Base-by-base conservation (phyloP, 2,113 vertebrate species). In the Myodes glareolus region DNA sequence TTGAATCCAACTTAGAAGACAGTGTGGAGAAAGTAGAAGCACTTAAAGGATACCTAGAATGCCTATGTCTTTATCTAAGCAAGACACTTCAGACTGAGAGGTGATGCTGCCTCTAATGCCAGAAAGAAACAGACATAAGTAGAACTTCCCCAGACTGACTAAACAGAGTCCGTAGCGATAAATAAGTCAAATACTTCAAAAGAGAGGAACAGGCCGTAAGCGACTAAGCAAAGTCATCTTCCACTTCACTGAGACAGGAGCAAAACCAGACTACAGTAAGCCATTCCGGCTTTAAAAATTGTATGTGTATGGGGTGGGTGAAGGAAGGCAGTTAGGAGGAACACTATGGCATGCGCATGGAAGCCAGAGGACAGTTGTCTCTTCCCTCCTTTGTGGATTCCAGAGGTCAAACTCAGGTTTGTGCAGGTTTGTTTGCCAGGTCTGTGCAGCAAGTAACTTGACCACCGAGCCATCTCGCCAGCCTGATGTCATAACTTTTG, bases 1-100 rank as follows among this genome's bases (percentile, higher is more conserved):
- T 67, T 91, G 21, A 58, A 94, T 89, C 13, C 68, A 92, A 84
- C 31, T 90, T 93, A 72, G 92, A 97, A 58, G 39, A 85, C 25
- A 63, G 85, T 65, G 76, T n/a, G 36, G 81, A 39, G 29, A 72
- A 80, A 88, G 88, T 4, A 50, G 25, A 39, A 88, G 70, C 23
- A 45, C 5, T 31, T 13, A 27, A 3, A 25, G 12, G 4, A 55
- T 11, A 13, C 25, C 25, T 77, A 33, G 10, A 67, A 3, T 25
- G 21, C 36, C 36, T 12, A 13, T 42, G 33, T n/a, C 63, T 65
- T 93, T n/a, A 16, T 84, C 65, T 55, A 85, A 80, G 63, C 39
- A 67, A 85, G 72, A 19, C 14, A 88, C 23, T 75, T 85, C 72
- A 65, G 19, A 14, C 10, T 33, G 65, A 68, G 65, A 68, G 31